Conservation (phyloP, 2,797 vertebrate species). For the Malacoraja senta region DNA sequence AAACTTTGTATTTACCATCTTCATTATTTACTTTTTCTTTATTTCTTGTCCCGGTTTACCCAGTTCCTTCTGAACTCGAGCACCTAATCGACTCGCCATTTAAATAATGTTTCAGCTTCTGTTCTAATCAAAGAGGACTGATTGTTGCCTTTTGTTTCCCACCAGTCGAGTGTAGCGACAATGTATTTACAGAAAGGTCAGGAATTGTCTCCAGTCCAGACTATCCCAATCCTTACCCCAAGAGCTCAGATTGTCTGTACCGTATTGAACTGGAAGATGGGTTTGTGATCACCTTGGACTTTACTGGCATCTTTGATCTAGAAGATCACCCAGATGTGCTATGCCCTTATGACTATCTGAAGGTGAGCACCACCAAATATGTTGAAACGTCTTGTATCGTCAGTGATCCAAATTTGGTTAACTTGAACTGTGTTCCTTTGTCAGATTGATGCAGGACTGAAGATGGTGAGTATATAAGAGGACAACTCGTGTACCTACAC, state of each 20-base stretch:
- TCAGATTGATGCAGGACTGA: background rate
- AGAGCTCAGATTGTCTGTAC: conserved; percentile 80
- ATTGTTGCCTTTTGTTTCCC: conserved; percentile 42
- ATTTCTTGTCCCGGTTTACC: too few species aligned
- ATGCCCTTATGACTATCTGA: conserved; percentile 86
- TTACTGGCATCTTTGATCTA: conserved; percentile 77
- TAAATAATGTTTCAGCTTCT: too few species aligned
- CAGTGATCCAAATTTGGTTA: background rate
- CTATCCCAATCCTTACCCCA: conserved; percentile 82
- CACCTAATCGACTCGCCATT: too few species aligned
- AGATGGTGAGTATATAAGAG: background rate
- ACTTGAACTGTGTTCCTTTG: background rate
- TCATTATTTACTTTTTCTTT: too few species aligned
- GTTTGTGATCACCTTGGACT: conserved; percentile 72
- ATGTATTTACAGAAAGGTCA: conserved; percentile 72
- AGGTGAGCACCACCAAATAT: conserved; percentile 59
- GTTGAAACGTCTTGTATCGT: background rate
- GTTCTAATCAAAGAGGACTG: too few species aligned
- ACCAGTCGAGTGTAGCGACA: conserved; percentile 83
- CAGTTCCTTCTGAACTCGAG: too few species aligned
- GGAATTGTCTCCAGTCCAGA: conserved; percentile 73
- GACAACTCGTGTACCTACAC: too few species aligned
- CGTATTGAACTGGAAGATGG: conserved; percentile 75
- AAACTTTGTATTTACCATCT: too few species aligned
- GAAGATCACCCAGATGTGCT: conserved; percentile 82